Evolutionary conservation across 2,888 invertebrate species (phyloP).

Genomic region (Cryptocheilus praepositus): DNA sequence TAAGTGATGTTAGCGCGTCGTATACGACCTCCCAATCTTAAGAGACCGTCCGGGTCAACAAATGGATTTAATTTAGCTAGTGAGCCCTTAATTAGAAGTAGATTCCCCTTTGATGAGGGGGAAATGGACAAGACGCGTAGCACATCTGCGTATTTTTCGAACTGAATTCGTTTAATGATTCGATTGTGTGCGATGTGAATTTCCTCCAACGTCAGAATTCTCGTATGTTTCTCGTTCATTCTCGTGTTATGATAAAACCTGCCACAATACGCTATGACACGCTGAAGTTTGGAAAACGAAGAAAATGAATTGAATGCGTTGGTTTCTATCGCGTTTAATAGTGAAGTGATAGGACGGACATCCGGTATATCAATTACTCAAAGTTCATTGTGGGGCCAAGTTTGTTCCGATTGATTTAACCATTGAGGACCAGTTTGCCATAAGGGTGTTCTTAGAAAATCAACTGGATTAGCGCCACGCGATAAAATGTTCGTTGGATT

Average conservation of each 20-base stretch:
- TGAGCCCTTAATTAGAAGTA: not conserved
- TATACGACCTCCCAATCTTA: slow-evolving; percentile 38
- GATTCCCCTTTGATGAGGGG: not conserved
- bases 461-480: not conserved
- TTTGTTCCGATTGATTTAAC: not conserved
- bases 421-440: not conserved
- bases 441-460: not conserved
- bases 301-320: not conserved
- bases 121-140: not conserved
- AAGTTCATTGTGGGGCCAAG: not conserved
- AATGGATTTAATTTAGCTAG: not conserved
- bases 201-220: not conserved
- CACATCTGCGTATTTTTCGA: not conserved
- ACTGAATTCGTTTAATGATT: not conserved
- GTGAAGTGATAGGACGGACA: too few relatives aligned
- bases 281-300: not conserved
- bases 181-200: not conserved
- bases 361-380: not conserved
- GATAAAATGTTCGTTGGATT: slow-evolving; percentile 11
- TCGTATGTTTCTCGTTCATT: not conserved
- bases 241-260: not conserved
- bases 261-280: not conserved
- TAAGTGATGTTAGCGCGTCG: slow-evolving; percentile 21
- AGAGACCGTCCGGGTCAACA: slow-evolving; percentile 8
- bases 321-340: not conserved